Percentiles rank a stretch among this genome's conserved stretches.
Conservation (phyloP, 2,888 invertebrate species). For the Dilophus febrilis region DNA sequence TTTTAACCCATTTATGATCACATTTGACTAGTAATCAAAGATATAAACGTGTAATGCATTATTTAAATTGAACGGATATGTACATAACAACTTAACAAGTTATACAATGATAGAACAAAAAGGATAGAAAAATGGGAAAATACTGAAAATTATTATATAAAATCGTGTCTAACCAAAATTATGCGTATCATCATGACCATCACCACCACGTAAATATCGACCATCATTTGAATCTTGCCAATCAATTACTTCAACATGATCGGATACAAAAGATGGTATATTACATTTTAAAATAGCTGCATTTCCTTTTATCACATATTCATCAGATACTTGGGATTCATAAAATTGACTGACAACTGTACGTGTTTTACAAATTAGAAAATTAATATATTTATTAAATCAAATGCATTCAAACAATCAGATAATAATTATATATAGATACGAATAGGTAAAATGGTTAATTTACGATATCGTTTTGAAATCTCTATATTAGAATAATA, state of each 20-base stretch:
- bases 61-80: too few relatives aligned
- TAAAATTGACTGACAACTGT: slow-evolving; percentile 84
- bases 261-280: slow-evolving; percentile 77
- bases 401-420: too few relatives aligned
- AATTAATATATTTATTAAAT: too few relatives aligned
- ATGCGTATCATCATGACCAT: slow-evolving; percentile 39
- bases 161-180: slow-evolving; percentile 5
- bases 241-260: slow-evolving; percentile 49
- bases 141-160: slow-evolving; percentile 9
- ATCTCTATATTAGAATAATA: too few relatives aligned
- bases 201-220: slow-evolving; percentile 45
- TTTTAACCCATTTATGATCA: too few relatives aligned
- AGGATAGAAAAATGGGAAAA: slow-evolving; percentile 8
- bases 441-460: too few relatives aligned
- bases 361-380: slow-evolving; percentile 17
- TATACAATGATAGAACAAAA: too few relatives aligned
- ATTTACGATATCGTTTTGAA: too few relatives aligned
- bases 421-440: too few relatives aligned
- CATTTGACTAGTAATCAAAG: too few relatives aligned
- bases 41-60: too few relatives aligned
- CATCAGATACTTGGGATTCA: slow-evolving; percentile 79
- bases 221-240: slow-evolving; percentile 72
- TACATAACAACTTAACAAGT: too few relatives aligned
- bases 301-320: slow-evolving; percentile 78
- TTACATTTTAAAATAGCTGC: slow-evolving; percentile 82